These are phyloP conservation scores for Euglossa dilemma DNA, from an alignment of 1,140 invertebrate genomes.

Conservation along the genomic window DNA sequence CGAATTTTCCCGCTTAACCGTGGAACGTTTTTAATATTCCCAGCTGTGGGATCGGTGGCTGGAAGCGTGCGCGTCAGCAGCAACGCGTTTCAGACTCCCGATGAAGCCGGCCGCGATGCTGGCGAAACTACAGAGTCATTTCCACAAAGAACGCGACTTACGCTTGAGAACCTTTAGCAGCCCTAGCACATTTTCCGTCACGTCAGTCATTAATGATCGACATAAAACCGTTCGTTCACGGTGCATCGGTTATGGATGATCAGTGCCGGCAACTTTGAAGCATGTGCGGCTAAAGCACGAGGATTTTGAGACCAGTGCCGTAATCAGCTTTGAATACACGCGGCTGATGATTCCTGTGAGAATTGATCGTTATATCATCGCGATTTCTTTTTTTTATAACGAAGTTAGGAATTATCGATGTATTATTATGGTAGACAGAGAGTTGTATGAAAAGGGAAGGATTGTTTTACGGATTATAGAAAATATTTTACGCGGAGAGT, in stretches of 20 bases:
- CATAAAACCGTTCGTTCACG: slow-evolving; percentile 7
- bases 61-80: neutral
- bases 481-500: too few species aligned
- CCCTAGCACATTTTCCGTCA: slow-evolving; percentile 12
- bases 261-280: neutral
- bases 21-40: slow-evolving; percentile 2
- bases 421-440: too few species aligned
- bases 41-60: neutral
- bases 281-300: neutral
- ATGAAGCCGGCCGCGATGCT: slow-evolving; percentile 16
- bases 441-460: too few species aligned
- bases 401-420: too few species aligned
- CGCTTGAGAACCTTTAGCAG: slow-evolving; percentile 7
- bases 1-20: neutral
- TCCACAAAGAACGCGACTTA: slow-evolving; percentile 26
- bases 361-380: too few species aligned
- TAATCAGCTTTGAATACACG: neutral
- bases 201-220: slow-evolving; percentile 24
- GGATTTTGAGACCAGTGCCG: neutral
- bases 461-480: too few species aligned
- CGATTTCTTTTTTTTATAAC: too few species aligned
- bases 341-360: neutral
- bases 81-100: slow-evolving; percentile 1
- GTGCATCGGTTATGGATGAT: neutral
- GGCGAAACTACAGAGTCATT: slow-evolving; percentile 9